Conservation (phyloP, 2,797 vertebrate genomes). For the Chaenodraco wilsoni region DNA sequence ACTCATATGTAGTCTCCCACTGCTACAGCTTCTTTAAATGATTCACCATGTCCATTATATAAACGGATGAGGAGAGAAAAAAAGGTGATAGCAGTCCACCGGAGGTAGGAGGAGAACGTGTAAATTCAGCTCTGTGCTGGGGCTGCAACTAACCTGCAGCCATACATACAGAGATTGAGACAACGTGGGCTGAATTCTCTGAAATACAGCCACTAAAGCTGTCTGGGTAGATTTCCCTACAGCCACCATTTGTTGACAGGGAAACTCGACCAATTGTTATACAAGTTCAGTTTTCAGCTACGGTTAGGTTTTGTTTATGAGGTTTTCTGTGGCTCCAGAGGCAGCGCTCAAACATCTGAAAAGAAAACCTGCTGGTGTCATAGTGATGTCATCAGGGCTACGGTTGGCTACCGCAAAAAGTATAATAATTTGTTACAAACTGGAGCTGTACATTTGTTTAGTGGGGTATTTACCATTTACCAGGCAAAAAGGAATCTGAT, state of each 20-base stretch:
- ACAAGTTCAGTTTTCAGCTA: constrained; percentile 1
- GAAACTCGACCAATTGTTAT: constrained; percentile 1
- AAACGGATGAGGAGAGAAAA: constrained; percentile 55
- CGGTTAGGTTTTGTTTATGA: neutral
- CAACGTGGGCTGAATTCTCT: constrained; percentile 44
- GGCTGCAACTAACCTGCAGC: constrained; percentile 40
- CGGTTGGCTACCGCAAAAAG: neutral
- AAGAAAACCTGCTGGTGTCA: constrained; percentile 8
- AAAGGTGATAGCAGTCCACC: constrained; percentile 55
- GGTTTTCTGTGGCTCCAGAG: neutral
- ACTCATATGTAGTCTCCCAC: constrained; percentile 70
- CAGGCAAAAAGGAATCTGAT: neutral
- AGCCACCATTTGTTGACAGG: constrained; percentile 6
- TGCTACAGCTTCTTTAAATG: constrained; percentile 58
- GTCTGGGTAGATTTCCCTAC: constrained; percentile 16
- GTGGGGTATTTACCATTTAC: neutral
- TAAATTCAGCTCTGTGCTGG: constrained; percentile 49
- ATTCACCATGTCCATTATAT: constrained; percentile 75
- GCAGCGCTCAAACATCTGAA: neutral
- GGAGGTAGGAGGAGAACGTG: constrained; percentile 65
- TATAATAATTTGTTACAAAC: neutral
- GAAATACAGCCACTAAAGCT: constrained; percentile 21
- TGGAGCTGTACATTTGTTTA: neutral
- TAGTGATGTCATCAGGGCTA: constrained; percentile 22
- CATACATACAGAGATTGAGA: constrained; percentile 29